A percentile compares a stretch with the other conserved stretches of the same genome.
These are phyloP conservation scores for Tanaodytes sp. DNA, from an alignment of 2,888 invertebrate species.

Conservation along the genomic window DNA sequence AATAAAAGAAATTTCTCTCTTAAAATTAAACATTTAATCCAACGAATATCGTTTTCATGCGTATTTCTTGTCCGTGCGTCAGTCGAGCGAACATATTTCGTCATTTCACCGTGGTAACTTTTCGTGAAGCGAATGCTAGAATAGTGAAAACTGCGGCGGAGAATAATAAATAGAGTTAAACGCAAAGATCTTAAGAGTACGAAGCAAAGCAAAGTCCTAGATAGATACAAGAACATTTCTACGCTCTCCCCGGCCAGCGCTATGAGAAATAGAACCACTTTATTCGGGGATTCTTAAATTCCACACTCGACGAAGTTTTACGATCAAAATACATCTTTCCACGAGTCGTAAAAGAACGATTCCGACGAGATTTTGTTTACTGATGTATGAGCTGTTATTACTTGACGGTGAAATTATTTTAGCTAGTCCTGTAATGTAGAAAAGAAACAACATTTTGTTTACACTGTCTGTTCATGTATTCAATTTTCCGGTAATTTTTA, in stretches of 20 bases:
- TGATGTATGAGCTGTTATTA: conserved; percentile 25
- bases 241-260: conserved; percentile 46
- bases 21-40: conserved; percentile 31
- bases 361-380: conserved; percentile 50
- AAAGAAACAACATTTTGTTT: too few relatives aligned
- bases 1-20: too few relatives aligned
- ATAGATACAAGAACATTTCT: conserved; percentile 53
- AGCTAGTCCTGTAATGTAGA: conserved; percentile 35
- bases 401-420: conserved; percentile 23
- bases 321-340: conserved; percentile 50
- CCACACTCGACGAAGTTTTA: conserved; percentile 49
- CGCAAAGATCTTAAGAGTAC: conserved; percentile 52
- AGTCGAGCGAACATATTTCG: conserved; percentile 51
- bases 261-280: conserved; percentile 55
- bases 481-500: too few relatives aligned
- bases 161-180: conserved; percentile 52
- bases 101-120: conserved; percentile 45
- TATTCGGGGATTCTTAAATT: conserved; percentile 53
- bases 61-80: conserved; percentile 39
- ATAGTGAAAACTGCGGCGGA: conserved; percentile 37
- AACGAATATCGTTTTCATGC: conserved; percentile 22
- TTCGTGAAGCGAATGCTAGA: conserved; percentile 49
- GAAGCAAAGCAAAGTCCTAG: conserved; percentile 53
- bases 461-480: too few relatives aligned
- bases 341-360: conserved; percentile 40